Evolutionary conservation across 1,140 invertebrate genomes (phyloP).

Genomic region (Bombyx mori): ASM3026992v2 NC_085132.1:6295001-6295500

Average conservation of each 20-base stretch:
- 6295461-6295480: neutral
- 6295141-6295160: slow-evolving; percentile 18
- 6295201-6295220: slow-evolving; percentile 53
- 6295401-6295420: too few relatives aligned
- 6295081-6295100: slow-evolving; percentile 5
- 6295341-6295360: too few relatives aligned
- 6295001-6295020: too few relatives aligned
- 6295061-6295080: neutral
- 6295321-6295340: slow-evolving; percentile 12
- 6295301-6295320: slow-evolving; percentile 50
- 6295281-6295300: slow-evolving; percentile 43
- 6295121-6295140: slow-evolving; percentile 14
- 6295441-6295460: too few relatives aligned
- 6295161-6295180: slow-evolving; percentile 58
- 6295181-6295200: slow-evolving; percentile 44
- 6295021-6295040: too few relatives aligned
- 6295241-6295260: slow-evolving; percentile 61
- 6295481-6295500: neutral
- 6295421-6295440: too few relatives aligned
- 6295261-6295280: slow-evolving; percentile 50
- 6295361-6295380: too few relatives aligned
- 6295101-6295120: slow-evolving; percentile 29
- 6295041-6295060: too few relatives aligned
- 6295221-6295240: slow-evolving; percentile 55
- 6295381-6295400: too few relatives aligned